Evolutionary conservation across 2,797 vertebrate genomes (phyloP).

Genomic region (Darevskia mixta): DNA sequence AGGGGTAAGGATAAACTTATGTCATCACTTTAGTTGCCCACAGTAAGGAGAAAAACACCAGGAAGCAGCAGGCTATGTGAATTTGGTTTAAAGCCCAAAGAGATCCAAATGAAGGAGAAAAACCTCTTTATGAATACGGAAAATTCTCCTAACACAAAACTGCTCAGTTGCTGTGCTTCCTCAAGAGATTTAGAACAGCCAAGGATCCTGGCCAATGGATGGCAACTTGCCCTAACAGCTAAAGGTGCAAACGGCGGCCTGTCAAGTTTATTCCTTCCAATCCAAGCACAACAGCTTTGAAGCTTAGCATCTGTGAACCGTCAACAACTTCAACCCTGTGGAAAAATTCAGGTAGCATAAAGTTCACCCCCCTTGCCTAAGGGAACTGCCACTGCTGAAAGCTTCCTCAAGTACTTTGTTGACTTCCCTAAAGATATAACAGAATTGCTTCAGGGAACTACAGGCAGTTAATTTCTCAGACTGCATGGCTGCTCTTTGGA

Average conservation of each 20-base stretch:
- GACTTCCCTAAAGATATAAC: background rate
- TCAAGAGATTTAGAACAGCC: background rate
- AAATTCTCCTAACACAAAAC: background rate
- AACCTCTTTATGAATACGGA: background rate
- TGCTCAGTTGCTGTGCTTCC: background rate
- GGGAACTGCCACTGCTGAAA: background rate
- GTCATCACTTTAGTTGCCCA: background rate
- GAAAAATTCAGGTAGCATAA: background rate
- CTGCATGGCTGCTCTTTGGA: background rate
- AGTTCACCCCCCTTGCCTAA: background rate
- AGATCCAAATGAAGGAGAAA: background rate
- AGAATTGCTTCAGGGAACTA: background rate
- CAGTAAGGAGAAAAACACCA: background rate
- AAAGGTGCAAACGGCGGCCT: background rate
- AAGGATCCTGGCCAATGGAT: background rate
- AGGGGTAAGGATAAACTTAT: too few species aligned
- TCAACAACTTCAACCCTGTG: background rate
- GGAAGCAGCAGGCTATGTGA: background rate
- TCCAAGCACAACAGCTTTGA: background rate
- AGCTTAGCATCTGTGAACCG: background rate
- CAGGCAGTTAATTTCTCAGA: background rate
- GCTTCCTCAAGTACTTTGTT: background rate
- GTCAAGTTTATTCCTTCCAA: background rate
- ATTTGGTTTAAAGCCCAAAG: background rate
- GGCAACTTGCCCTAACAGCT: background rate